Evolutionary conservation across 2,797 vertebrate species (phyloP).

Genomic region (Sibirionetta formosa): DNA sequence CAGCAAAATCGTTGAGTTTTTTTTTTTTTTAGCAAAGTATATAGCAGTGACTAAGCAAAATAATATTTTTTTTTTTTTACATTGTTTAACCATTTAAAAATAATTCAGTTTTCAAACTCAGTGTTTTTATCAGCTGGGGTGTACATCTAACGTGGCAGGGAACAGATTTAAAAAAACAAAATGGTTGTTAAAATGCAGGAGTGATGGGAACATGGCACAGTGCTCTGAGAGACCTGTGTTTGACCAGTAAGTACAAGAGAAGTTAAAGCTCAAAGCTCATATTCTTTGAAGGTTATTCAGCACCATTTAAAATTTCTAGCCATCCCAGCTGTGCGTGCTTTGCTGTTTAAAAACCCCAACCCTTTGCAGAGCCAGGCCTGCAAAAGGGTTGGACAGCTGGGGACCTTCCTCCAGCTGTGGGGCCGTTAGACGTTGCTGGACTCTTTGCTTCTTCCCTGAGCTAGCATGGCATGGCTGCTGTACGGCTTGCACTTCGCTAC

Average conservation of each 20-base stretch:
- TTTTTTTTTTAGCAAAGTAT: background rate
- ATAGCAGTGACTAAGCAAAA: background rate
- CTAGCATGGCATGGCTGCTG: fast-evolving
- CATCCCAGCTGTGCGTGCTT: background rate
- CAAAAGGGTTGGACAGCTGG: background rate
- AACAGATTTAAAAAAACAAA: background rate
- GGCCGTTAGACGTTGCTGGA: background rate
- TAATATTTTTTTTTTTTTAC: fast-evolving
- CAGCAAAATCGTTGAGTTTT: background rate
- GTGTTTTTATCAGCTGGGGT: background rate
- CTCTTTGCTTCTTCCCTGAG: background rate
- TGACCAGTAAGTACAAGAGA: background rate
- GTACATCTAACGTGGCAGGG: background rate
- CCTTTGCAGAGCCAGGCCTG: background rate
- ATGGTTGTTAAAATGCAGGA: background rate
- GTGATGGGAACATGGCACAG: background rate
- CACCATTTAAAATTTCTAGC: background rate
- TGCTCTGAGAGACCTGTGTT: background rate
- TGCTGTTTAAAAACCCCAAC: background rate
- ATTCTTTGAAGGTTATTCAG: background rate
- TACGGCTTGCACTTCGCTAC: background rate
- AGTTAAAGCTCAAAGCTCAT: background rate
- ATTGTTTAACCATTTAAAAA: background rate
- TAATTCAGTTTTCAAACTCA: background rate
- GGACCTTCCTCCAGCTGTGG: background rate